A percentile compares a stretch with the other conserved stretches of the same genome.
phyloP scores from a whole-genome alignment of 2,797 vertebrate genomes.

The Steatocranus sp. region DNA sequence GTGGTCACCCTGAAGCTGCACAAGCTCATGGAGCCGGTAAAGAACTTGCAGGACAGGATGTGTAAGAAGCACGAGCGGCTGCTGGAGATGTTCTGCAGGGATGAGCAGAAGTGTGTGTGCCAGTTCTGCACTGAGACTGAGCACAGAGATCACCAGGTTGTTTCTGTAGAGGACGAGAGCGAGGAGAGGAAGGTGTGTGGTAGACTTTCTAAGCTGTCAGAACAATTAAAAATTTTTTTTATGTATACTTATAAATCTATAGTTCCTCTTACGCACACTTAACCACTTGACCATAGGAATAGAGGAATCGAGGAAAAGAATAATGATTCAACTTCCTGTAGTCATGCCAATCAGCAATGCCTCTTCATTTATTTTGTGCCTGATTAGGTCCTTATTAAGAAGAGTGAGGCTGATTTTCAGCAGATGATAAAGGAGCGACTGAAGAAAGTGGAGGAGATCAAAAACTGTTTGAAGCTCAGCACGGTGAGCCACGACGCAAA shows the following conservation, averaged over 20 bases:
- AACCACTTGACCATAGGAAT: background rate
- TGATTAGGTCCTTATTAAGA: slow-evolving; percentile 50
- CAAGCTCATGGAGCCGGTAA: slow-evolving; percentile 52
- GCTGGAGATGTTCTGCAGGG: slow-evolving; percentile 69
- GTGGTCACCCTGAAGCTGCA: slow-evolving; percentile 54
- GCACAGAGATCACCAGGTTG: slow-evolving; percentile 53
- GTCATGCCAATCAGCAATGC: background rate
- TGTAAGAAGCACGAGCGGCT: slow-evolving; percentile 60
- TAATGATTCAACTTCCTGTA: background rate
- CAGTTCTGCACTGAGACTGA: slow-evolving; percentile 63
- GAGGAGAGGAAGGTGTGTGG: slow-evolving; percentile 47
- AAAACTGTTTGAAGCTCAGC: slow-evolving; percentile 49
- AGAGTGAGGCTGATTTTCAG: slow-evolving; percentile 30
- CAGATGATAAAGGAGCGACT: slow-evolving; percentile 51
- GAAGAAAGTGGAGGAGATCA: slow-evolving; percentile 62
- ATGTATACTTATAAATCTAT: background rate
- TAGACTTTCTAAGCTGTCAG: background rate
- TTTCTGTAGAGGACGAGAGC: slow-evolving; percentile 48
- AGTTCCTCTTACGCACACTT: background rate
- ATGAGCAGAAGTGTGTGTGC: slow-evolving; percentile 60
- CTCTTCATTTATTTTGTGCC: background rate
- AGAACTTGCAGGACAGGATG: slow-evolving; percentile 54
- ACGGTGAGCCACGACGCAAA: slow-evolving; percentile 27
- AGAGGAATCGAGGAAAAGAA: background rate
- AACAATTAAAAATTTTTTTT: background rate